Percentiles rank a stretch among this genome's conserved stretches.
These are phyloP conservation scores for Sebastes melanostomus DNA, from an alignment of 2,797 vertebrate genomes.

Conservation along the genomic window DNA sequence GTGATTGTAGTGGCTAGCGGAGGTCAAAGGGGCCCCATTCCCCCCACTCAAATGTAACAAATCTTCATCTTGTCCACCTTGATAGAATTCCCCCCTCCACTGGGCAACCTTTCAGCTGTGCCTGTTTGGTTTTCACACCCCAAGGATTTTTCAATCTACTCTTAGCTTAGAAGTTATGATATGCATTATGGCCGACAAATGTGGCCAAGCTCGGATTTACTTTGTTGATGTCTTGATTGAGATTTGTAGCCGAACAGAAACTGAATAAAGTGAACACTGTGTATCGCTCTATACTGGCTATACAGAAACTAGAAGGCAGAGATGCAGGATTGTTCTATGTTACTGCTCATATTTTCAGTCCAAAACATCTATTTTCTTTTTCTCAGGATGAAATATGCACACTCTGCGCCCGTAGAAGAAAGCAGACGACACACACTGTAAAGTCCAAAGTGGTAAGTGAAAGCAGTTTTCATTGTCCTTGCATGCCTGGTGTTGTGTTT, in stretches of 20 bases:
- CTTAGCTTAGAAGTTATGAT: constrained; percentile 78
- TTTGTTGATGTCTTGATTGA: constrained; percentile 71
- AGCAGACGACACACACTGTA: constrained; percentile 66
- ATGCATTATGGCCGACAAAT: constrained; percentile 74
- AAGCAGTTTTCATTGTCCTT: constrained; percentile 57
- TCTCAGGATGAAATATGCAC: constrained; percentile 82
- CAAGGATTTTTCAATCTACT: constrained; percentile 83
- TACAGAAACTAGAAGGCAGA: background rate
- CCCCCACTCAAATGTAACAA: constrained; percentile 71
- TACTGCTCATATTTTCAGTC: constrained; percentile 9
- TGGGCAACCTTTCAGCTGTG: constrained; percentile 77
- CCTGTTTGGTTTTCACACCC: constrained; percentile 83
- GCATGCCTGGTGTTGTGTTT: constrained; percentile 62
- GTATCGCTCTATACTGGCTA: background rate
- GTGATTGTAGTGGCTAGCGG: constrained; percentile 50
- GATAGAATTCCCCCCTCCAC: constrained; percentile 82
- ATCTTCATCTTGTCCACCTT: constrained; percentile 79
- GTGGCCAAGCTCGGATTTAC: constrained; percentile 57
- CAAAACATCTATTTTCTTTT: constrained; percentile 15
- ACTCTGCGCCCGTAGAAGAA: constrained; percentile 71
- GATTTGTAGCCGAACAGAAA: constrained; percentile 56
- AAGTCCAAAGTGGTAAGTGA: constrained; percentile 82
- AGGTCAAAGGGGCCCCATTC: constrained; percentile 63
- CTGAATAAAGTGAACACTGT: constrained; percentile 4
- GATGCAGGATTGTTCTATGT: background rate